Percentiles rank a stretch among this genome's conserved stretches.
phyloP scores from a whole-genome alignment of 2,113 vertebrate genomes.

The Bufo gargarizans region DNA sequence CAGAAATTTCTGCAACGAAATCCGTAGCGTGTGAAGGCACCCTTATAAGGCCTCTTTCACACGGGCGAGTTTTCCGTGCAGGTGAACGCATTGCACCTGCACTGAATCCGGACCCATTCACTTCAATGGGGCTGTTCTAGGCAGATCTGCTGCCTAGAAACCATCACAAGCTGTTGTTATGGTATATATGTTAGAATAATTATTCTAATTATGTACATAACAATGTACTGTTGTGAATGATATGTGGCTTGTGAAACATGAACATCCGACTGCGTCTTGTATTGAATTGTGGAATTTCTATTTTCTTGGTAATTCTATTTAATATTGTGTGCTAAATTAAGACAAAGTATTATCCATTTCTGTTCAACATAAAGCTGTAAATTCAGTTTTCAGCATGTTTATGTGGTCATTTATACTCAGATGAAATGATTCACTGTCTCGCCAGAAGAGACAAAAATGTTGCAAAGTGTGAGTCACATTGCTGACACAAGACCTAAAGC shows the following conservation, averaged over 20 bases:
- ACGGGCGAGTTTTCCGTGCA: too few species aligned
- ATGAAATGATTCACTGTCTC: slow-evolving; percentile 2
- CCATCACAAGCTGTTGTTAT: too few species aligned
- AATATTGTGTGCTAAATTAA: not conserved
- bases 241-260: not conserved
- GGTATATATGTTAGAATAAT: too few species aligned
- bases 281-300: too few species aligned
- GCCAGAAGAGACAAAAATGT: not conserved
- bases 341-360: not conserved
- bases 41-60: too few species aligned
- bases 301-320: not conserved
- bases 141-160: too few species aligned
- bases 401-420: not conserved
- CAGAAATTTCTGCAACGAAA: too few species aligned
- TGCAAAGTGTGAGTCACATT: not conserved
- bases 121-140: too few species aligned
- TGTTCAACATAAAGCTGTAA: not conserved
- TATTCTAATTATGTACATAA: too few species aligned
- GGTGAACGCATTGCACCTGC: too few species aligned
- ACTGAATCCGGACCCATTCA: too few species aligned
- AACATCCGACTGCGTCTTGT: not conserved
- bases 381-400: not conserved
- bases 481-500: not conserved
- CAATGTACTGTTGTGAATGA: not conserved
- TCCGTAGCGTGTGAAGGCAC: too few species aligned